Conservation (phyloP, 2,888 invertebrate genomes). For the Monoplex corrugatus region DNA sequence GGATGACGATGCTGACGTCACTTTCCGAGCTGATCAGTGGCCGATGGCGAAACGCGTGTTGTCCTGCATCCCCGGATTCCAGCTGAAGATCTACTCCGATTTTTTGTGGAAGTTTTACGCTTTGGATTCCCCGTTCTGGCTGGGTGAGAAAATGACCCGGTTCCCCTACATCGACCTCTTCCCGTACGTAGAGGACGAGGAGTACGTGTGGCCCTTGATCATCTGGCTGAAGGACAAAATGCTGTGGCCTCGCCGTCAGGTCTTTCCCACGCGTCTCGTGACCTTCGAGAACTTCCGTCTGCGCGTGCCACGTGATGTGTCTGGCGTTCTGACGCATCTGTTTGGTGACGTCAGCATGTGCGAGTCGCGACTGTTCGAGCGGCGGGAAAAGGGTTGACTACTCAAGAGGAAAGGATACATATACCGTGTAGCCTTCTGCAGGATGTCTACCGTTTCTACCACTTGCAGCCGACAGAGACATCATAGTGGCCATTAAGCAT, state of each 20-base stretch:
- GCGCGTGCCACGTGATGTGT: constrained; percentile 37
- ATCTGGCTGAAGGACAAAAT: constrained; percentile 57
- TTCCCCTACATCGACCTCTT: constrained; percentile 58
- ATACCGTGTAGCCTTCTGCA: constrained; percentile 47
- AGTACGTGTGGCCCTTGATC: constrained; percentile 55
- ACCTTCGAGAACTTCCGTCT: constrained; percentile 41
- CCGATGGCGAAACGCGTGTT: constrained; percentile 51
- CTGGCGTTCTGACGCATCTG: constrained; percentile 26
- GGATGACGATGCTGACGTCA: constrained; percentile 56
- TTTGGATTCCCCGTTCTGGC: constrained; percentile 52
- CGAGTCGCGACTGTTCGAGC: constrained; percentile 51
- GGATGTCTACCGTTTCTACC: constrained; percentile 49
- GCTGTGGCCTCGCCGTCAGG: constrained; percentile 45
- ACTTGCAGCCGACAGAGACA: background rate
- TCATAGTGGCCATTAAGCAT: background rate
- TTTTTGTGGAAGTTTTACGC: constrained; percentile 57
- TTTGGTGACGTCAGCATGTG: constrained; percentile 50
- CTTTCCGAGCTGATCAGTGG: constrained; percentile 54
- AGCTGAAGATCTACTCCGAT: constrained; percentile 55
- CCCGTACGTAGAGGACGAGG: constrained; percentile 52
- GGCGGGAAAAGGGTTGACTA: constrained; percentile 51
- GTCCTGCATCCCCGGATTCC: constrained; percentile 53
- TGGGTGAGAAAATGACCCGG: constrained; percentile 46
- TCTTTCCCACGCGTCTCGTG: constrained; percentile 32
- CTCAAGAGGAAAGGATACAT: constrained; percentile 39